Evolutionary conservation across 2,888 invertebrate species (phyloP).

Genomic region (Petrolisthes cinctipes): DNA sequence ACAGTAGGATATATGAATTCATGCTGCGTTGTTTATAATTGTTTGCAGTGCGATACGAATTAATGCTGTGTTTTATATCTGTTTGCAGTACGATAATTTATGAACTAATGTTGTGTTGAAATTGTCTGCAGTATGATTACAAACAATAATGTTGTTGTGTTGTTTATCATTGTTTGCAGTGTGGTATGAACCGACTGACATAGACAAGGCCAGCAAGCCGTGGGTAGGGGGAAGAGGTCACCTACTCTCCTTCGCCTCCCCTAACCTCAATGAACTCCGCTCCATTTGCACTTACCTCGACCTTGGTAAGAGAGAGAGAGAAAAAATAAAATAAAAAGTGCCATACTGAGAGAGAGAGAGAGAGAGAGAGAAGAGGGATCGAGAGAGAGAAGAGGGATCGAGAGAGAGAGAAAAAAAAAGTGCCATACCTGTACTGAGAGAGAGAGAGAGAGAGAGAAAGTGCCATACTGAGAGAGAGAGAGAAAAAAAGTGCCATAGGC

Average conservation of each 20-base stretch:
- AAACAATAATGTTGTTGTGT: too few species aligned
- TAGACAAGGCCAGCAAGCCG: conserved; percentile 81
- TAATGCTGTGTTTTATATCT: too few species aligned
- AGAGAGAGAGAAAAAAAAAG: neutral
- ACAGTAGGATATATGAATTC: too few species aligned
- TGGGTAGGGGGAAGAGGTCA: conserved; percentile 69
- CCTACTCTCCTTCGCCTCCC: conserved; percentile 76
- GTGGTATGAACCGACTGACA: conserved; percentile 87
- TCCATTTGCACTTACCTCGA: conserved; percentile 38
- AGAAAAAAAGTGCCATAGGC: too few species aligned
- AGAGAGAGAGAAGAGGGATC: neutral
- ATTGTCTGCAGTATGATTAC: too few species aligned
- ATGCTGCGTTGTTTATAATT: too few species aligned
- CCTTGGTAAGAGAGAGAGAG: conserved; percentile 29
- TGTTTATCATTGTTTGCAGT: conserved; percentile 30
- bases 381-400: too few species aligned
- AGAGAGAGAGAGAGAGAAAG: neutral
- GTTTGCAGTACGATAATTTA: too few species aligned
- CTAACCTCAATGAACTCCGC: conserved; percentile 82
- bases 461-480: conserved; percentile 16
- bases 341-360: neutral
- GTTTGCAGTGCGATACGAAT: too few species aligned
- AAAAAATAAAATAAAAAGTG: neutral
- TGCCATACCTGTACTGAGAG: neutral
- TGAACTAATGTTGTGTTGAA: too few species aligned